phyloP scores from a whole-genome alignment of 2,797 vertebrate species.

The Vespertilio murinus region DNA sequence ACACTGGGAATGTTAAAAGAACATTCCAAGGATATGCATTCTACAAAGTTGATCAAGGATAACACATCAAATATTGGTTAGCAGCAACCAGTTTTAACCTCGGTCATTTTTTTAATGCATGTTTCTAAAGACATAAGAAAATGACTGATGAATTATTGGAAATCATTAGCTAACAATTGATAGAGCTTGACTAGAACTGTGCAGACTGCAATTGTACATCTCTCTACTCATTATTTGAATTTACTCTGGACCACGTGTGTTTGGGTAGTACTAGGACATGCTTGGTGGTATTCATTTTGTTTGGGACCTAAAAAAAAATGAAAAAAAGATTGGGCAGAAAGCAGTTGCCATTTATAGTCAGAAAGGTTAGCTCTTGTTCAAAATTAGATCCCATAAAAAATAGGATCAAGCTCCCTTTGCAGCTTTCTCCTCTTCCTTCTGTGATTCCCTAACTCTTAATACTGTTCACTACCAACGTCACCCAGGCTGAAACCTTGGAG shows the following conservation, averaged over 20 bases:
- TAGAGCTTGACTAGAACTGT: conserved; percentile 39
- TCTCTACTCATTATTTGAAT: conserved; percentile 60
- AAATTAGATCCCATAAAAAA: background rate
- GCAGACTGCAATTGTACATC: background rate
- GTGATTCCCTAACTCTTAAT: background rate
- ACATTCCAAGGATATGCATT: background rate
- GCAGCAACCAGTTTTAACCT: background rate
- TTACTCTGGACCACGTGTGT: background rate
- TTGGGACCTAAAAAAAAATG: conserved; percentile 54
- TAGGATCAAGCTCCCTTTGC: background rate
- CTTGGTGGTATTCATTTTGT: conserved; percentile 3
- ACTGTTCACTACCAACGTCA: background rate
- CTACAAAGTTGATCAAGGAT: background rate
- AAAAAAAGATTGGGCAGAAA: background rate
- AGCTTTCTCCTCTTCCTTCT: background rate
- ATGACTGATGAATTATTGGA: background rate
- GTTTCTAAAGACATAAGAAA: conserved; percentile 9
- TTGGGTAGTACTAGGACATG: background rate
- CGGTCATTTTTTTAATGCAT: background rate
- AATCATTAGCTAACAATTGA: conserved; percentile 53
- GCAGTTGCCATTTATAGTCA: background rate
- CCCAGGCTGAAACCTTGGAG: background rate
- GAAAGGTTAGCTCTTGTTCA: background rate
- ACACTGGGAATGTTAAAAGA: background rate
- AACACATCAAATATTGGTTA: background rate